Evolutionary conservation across 2,888 invertebrate species (phyloP), one percentile per base, ranked within the genome.

Genomic region (Luffia ferchaultella): DNA sequence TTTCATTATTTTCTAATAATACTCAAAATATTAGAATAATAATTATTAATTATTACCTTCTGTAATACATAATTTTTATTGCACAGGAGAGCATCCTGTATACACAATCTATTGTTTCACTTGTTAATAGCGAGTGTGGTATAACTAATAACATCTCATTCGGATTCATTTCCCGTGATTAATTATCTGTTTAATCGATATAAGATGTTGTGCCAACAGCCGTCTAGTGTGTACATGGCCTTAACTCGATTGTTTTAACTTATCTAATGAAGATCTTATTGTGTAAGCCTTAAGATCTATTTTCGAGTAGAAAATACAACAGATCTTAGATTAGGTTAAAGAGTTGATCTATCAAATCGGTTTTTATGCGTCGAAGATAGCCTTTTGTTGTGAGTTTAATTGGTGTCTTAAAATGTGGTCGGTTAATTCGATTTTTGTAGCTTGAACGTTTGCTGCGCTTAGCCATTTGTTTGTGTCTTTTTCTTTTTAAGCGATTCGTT

Each of bases 101-200:
- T 53, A 55, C 50, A 30, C 53, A 60, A 66, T 52, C 70, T 64
- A 74, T 83, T 82, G 82, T 82, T 82, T 80, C 80, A 79, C 76
- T 78, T 78, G 76, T 79, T 82, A 80, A 82, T 80, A 77, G 74
- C 73, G 73, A 80, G 76, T 72, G 68, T 75, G 75, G 76, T 79
- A 76, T 77, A 82, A 80, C 83, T 83, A 82, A 83, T 82, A 83
- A 83, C 83, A 83, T 82, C 82, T 82, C 83, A 82, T 82, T 83
- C 83, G 78, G 79, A 79, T 73, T 73, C 82, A 78, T 83, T 80
- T 80, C 76, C 78, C 75, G 77, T 82, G 83, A 83, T 83, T 82
- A 83, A 83, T 83, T 83, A 83, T 82, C 77, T 82, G 82, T 80
- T 83, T 83, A 83, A 83, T 83, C 83, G 82, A 80, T 79, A 82